These are phyloP conservation scores for Columba livia DNA, from an alignment of 2,113 vertebrate genomes.

Conservation along the genomic window DNA sequence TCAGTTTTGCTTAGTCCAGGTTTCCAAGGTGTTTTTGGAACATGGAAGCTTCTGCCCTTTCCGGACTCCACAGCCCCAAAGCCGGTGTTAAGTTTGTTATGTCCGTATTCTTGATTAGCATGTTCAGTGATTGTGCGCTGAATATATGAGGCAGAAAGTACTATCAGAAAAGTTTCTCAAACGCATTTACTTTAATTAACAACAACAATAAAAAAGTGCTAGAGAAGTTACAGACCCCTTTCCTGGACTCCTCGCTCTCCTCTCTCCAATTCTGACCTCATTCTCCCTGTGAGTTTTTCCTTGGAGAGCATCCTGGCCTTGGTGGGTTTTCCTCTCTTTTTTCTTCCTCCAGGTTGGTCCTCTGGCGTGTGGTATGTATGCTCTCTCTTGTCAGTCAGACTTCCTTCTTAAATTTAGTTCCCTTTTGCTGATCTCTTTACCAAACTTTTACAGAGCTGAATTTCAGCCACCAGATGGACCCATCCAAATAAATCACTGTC, in stretches of 20 bases:
- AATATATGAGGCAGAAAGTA: not conserved
- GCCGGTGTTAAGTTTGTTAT: not conserved
- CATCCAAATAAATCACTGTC: not conserved
- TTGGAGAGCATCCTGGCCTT: slow-evolving; percentile 40
- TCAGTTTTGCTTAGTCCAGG: not conserved
- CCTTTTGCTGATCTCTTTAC: not conserved
- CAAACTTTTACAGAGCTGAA: not conserved
- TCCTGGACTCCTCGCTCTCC: not conserved
- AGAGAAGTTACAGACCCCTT: slow-evolving; percentile 27
- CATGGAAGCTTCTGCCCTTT: not conserved
- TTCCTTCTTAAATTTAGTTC: not conserved
- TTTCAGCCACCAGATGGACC: not conserved
- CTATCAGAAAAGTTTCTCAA: not conserved
- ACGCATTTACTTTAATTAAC: not conserved
- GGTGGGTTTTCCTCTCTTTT: not conserved
- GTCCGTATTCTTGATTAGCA: not conserved
- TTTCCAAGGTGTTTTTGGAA: slow-evolving; percentile 42
- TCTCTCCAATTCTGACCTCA: slow-evolving; percentile 44
- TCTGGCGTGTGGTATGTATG: not conserved
- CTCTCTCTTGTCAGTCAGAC: slow-evolving; percentile 7
- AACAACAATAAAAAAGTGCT: not conserved
- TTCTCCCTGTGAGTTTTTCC: slow-evolving; percentile 36
- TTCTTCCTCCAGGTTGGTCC: slow-evolving; percentile 27
- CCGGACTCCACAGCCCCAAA: not conserved
- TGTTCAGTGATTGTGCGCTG: not conserved